phyloP scores from a whole-genome alignment of 2,888 invertebrate species.

The Epistrophe grossulariae region DNA sequence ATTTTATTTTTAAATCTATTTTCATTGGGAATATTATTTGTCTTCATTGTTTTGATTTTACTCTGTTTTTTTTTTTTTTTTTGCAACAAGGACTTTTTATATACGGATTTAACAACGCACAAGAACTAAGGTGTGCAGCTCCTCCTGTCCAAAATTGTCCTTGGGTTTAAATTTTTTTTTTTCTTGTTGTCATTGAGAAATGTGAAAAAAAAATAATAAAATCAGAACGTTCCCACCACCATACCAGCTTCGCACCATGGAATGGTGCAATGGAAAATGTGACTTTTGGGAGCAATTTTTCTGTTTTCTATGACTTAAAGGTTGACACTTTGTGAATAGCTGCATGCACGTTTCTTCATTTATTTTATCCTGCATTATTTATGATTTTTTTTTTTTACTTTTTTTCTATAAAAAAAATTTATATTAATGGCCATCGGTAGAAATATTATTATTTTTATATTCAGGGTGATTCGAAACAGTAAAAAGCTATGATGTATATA shows the following conservation, averaged over 20 bases:
- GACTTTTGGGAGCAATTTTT: slow-evolving; percentile 67
- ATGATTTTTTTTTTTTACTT: slow-evolving; percentile 7
- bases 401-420: neutral
- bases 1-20: slow-evolving; percentile 15
- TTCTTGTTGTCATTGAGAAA: slow-evolving; percentile 34
- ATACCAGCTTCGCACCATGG: neutral
- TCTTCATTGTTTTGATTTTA: slow-evolving; percentile 18
- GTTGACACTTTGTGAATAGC: slow-evolving; percentile 27
- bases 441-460: neutral
- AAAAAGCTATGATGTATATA: no score
- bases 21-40: slow-evolving; percentile 1
- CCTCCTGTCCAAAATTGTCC: slow-evolving; percentile 6
- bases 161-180: neutral
- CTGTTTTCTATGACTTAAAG: slow-evolving; percentile 43
- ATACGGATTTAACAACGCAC: slow-evolving; percentile 5
- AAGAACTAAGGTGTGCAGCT: slow-evolving; percentile 25
- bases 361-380: slow-evolving; percentile 32
- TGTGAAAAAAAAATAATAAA: neutral
- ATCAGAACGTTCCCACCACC: neutral
- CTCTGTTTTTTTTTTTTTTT: neutral
- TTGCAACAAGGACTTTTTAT: slow-evolving; percentile 15
- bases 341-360: slow-evolving; percentile 20
- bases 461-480: neutral
- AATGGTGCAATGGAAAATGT: slow-evolving; percentile 15
- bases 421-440: neutral